Conservation (phyloP, 2,113 vertebrate genomes). For the Rhombomys opimus region DNA sequence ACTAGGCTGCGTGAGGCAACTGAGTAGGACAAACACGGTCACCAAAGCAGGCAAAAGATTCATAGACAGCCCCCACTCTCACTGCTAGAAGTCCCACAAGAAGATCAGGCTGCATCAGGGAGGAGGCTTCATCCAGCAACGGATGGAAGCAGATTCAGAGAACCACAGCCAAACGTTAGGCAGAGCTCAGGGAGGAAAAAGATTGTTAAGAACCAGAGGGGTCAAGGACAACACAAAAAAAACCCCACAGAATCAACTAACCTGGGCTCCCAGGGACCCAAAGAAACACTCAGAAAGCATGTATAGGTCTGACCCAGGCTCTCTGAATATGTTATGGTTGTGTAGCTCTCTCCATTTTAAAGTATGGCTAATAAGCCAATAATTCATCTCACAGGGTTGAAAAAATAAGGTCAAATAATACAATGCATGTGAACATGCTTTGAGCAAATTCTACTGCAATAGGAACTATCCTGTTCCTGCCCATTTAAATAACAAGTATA, state of each 20-base stretch:
- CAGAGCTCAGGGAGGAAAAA: neutral
- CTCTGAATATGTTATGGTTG: neutral
- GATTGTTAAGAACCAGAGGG: neutral
- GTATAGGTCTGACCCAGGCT: neutral
- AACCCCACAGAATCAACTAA: neutral
- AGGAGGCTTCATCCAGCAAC: neutral
- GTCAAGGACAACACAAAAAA: neutral
- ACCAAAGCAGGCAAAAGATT: neutral
- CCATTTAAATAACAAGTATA: neutral
- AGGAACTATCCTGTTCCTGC: neutral
- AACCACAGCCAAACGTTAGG: neutral
- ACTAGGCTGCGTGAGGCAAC: neutral
- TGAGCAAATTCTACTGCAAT: neutral
- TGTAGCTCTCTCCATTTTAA: neutral
- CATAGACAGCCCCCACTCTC: neutral
- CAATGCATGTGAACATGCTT: neutral
- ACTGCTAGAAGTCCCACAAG: neutral
- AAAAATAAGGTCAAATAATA: slow-evolving; percentile 10
- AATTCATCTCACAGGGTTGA: neutral
- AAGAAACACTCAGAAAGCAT: neutral
- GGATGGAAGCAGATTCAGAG: neutral
- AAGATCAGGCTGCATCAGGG: neutral
- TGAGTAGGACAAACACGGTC: neutral
- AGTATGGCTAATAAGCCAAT: neutral
- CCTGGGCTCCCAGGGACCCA: neutral